A percentile compares a stretch with the other conserved stretches of the same genome.
These are phyloP conservation scores for Drosophila falleni DNA, from an alignment of 2,888 invertebrate genomes.

Conservation along the genomic window DNA sequence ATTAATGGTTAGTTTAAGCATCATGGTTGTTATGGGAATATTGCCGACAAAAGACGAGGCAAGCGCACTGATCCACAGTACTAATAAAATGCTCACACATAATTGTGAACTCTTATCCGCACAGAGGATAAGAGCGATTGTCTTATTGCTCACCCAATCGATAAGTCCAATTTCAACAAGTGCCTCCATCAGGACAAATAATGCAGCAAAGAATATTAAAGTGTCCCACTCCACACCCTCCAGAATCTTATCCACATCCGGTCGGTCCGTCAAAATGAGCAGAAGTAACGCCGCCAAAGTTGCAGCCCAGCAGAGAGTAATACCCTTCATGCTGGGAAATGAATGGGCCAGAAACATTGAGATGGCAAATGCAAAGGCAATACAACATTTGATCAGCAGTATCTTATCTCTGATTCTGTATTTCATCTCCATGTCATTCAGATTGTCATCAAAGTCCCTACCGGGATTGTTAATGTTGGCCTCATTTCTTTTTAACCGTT, in stretches of 20 bases:
- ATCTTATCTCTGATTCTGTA: constrained; percentile 91
- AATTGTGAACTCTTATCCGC: constrained; percentile 88
- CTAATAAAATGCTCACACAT: constrained; percentile 90
- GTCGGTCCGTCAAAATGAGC: constrained; percentile 90
- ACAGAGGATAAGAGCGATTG: constrained; percentile 88
- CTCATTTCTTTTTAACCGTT: constrained; percentile 57
- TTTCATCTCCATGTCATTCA: constrained; percentile 87
- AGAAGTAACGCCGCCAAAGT: constrained; percentile 92
- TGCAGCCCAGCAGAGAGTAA: constrained; percentile 94
- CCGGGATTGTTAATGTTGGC: constrained; percentile 21
- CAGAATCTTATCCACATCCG: constrained; percentile 92
- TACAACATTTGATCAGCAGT: constrained; percentile 90
- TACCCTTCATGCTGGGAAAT: constrained; percentile 88
- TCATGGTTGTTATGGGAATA: constrained; percentile 95
- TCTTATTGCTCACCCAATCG: constrained; percentile 90
- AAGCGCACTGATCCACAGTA: constrained; percentile 92
- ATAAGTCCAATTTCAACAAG: constrained; percentile 92
- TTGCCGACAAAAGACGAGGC: constrained; percentile 96
- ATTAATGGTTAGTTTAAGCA: constrained; percentile 91
- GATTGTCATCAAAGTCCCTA: constrained; percentile 87
- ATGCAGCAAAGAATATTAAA: constrained; percentile 93
- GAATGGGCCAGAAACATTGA: constrained; percentile 93
- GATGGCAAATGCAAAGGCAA: constrained; percentile 90
- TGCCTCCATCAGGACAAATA: constrained; percentile 96
- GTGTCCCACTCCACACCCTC: constrained; percentile 96